Evolutionary conservation across 2,113 vertebrate species (phyloP).

Genomic region (Atrichornis clamosus): DNA sequence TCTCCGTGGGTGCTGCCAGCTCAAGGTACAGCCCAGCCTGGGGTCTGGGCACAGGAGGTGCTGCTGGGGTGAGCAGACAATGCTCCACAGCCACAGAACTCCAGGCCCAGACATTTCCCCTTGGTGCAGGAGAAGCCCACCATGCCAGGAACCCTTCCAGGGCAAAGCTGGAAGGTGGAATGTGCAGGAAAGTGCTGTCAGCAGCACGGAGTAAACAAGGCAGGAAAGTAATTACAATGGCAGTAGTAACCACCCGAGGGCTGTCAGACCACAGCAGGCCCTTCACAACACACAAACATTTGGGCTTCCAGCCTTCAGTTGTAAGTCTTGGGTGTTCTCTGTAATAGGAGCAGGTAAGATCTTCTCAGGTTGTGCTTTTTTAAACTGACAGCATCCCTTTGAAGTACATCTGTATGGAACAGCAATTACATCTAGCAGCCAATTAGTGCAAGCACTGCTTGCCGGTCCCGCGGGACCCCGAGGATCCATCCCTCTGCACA

Average conservation of each 20-base stretch:
- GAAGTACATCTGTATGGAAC: not conserved
- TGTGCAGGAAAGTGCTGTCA: not conserved
- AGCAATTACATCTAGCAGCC: conserved; percentile 22
- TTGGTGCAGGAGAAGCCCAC: not conserved
- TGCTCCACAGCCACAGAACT: not conserved
- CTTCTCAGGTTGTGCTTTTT: conserved; percentile 1
- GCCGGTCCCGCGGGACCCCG: not conserved
- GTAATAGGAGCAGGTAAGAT: not conserved
- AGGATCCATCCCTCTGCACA: not conserved
- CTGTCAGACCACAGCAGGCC: not conserved
- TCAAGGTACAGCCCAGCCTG: not conserved
- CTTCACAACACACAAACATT: not conserved
- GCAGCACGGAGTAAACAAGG: not conserved
- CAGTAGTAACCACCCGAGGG: not conserved
- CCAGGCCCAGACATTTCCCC: not conserved
- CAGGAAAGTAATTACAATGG: not conserved
- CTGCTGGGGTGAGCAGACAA: not conserved
- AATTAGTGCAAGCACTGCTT: not conserved
- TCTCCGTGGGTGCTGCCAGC: not conserved
- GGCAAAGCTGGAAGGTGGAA: not conserved
- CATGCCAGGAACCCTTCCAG: not conserved
- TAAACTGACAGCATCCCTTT: conserved; percentile 30
- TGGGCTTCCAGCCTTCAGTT: not conserved
- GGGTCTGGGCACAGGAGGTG: not conserved
- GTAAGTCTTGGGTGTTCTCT: not conserved